Evolutionary conservation across 2,888 invertebrate genomes (phyloP).

Genomic region (Sarcophaga carnaria): DNA sequence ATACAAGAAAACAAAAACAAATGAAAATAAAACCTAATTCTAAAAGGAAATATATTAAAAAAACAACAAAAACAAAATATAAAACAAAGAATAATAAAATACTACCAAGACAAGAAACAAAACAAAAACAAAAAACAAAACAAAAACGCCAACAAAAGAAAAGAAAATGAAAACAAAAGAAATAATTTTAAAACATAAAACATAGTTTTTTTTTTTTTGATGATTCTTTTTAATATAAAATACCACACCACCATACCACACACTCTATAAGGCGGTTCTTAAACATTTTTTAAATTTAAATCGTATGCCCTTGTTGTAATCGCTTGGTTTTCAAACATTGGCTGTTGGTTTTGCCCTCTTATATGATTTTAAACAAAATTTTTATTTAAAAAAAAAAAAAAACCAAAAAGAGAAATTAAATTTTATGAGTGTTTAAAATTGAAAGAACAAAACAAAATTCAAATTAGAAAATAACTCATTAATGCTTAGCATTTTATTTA

Average conservation of each 20-base stretch:
- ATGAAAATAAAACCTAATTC: slow-evolving; percentile 22
- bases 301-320: no score
- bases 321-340: no score
- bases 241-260: no score
- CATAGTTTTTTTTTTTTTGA: no score
- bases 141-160: slow-evolving; percentile 56
- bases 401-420: slow-evolving; percentile 40
- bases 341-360: not conserved
- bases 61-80: not conserved
- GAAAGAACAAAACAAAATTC: not conserved
- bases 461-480: slow-evolving; percentile 36
- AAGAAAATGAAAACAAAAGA: not conserved
- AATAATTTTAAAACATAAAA: slow-evolving; percentile 18
- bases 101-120: slow-evolving; percentile 12
- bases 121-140: not conserved
- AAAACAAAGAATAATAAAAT: not conserved
- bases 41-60: slow-evolving; percentile 40
- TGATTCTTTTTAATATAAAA: no score
- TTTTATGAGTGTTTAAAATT: slow-evolving; percentile 1
- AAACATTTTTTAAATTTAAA: no score
- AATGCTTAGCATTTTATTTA: slow-evolving; percentile 66
- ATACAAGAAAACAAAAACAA: slow-evolving; percentile 1
- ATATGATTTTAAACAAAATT: slow-evolving; percentile 46
- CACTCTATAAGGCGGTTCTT: no score
- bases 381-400: slow-evolving; percentile 50